Base-by-base conservation (phyloP, 2,888 invertebrate genomes). In the Cactoblastis cactorum region DNA sequence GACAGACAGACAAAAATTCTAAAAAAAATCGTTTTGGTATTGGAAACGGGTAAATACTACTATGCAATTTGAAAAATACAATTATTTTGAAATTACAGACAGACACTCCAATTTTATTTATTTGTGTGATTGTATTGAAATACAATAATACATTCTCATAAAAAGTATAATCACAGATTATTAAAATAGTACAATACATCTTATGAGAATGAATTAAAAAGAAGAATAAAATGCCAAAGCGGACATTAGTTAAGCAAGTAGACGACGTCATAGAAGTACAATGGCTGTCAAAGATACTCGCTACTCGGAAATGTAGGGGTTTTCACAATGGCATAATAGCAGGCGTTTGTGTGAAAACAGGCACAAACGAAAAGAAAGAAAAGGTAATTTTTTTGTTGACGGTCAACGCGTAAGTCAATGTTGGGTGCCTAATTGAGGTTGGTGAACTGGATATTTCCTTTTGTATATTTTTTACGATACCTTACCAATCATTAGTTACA, bases 261-360 rank as follows among this genome's bases (percentile, higher is more conserved):
- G 50, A 34, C 19, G 28, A 22, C 53, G 49, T 52, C 52, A 49
- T 41, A 39, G 49, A 51, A 43, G 52, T 57, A 77, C 72, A 76
- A 74, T 71, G 55, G 59, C 61, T 72, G 71, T 75, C 74, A 67
- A 62, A 64, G 62, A 54, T 53, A 59, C 53, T 57, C 56, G 53
- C 54, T 51, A 54, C 63, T 54, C 61, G 63, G 67, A 73, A 71
- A 69, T 62, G 67, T 63, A 52, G 58, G 50, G 54, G 60, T 66
- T 64, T 67, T 69, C 60, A 67, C 43, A 54, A 50, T 45, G 47
- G 52, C 45, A 68, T 63, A 71, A 68, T 62, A 59, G 65, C 39
- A 28, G 52, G 45, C 50, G 53, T 52, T 53, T 56, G 65, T 59
- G 60, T 62, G 59, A 61, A 67, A 62, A 65, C 55, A 55, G 62